phyloP scores from a whole-genome alignment of 2,797 vertebrate species.

The Denticeps clupeoides region DNA sequence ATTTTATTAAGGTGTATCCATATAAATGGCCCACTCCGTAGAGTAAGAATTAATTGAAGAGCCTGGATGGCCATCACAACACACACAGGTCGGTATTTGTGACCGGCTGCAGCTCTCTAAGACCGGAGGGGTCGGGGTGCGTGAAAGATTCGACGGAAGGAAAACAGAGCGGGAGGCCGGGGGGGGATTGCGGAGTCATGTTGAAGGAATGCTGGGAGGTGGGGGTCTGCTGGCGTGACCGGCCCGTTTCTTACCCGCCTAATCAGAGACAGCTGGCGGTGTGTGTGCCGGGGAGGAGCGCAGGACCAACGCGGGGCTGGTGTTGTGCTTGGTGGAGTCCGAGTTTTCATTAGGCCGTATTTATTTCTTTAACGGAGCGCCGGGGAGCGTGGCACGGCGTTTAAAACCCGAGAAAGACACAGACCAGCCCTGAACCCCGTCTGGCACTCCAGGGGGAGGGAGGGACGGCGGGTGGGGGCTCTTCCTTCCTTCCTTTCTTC shows the following conservation, averaged over 20 bases:
- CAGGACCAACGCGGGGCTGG: conserved; percentile 10
- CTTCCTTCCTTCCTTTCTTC: conserved; percentile 36
- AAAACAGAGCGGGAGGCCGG: conserved; percentile 26
- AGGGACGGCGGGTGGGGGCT: conserved; percentile 22
- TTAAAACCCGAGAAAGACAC: background rate
- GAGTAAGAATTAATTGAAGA: too few relatives aligned
- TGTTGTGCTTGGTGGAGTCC: conserved; percentile 22
- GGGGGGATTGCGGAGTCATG: conserved; percentile 68
- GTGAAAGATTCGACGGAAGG: background rate
- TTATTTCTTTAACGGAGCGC: conserved; percentile 28
- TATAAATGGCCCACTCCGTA: too few relatives aligned
- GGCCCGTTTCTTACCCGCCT: conserved; percentile 67
- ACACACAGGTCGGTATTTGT: too few relatives aligned
- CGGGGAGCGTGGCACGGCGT: background rate
- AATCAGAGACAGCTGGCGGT: conserved; percentile 75
- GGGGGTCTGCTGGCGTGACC: conserved; percentile 58
- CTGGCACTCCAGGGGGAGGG: conserved; percentile 23
- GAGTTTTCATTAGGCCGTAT: conserved; percentile 20
- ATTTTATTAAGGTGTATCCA: too few relatives aligned
- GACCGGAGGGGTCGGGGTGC: background rate
- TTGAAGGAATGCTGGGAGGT: conserved; percentile 59
- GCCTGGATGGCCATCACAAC: too few relatives aligned
- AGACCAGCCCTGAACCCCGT: conserved; percentile 28
- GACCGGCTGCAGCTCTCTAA: too few relatives aligned
- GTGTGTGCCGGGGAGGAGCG: conserved; percentile 35